A percentile compares a stretch with the other conserved stretches of the same genome.
Conservation (phyloP, 2,113 vertebrate genomes). For the Morone saxatilis region DNA sequence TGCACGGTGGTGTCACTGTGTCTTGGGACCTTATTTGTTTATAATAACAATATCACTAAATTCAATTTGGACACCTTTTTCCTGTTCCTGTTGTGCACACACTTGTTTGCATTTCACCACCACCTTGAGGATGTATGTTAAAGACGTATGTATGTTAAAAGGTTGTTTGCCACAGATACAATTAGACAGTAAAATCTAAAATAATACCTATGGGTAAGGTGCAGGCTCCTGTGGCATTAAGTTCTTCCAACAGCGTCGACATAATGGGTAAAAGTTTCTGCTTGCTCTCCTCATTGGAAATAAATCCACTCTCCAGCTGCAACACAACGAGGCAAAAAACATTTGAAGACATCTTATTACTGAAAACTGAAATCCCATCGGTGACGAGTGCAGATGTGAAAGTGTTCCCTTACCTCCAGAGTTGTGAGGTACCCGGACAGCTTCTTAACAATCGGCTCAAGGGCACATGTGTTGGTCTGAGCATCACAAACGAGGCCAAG, state of each 20-base stretch:
- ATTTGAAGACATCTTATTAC: not conserved
- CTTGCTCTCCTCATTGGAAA: conserved; percentile 97
- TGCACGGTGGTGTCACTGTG: not conserved
- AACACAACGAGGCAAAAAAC: conserved; percentile 19
- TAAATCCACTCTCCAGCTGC: conserved; percentile 96
- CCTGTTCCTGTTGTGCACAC: not conserved
- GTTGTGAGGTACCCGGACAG: conserved; percentile 97
- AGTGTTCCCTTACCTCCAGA: conserved; percentile 88
- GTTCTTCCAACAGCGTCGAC: conserved; percentile 95
- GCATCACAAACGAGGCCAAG: conserved; percentile 96
- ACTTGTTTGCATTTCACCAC: not conserved
- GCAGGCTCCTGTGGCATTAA: conserved; percentile 95
- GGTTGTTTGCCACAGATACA: not conserved
- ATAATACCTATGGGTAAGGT: conserved; percentile 93
- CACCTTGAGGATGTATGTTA: not conserved
- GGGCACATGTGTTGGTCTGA: conserved; percentile 93
- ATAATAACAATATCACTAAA: not conserved
- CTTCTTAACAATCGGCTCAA: conserved; percentile 98
- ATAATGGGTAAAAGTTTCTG: conserved; percentile 97
- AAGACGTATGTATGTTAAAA: not conserved
- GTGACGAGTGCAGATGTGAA: not conserved
- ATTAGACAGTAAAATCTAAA: not conserved
- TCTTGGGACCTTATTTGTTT: not conserved
- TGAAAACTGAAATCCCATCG: not conserved
- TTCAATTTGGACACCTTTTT: too few relatives aligned